Percentiles rank a stretch among this genome's conserved stretches.
phyloP scores from a whole-genome alignment of 1,140 invertebrate species.

The Eriosoma lanigerum region DNA sequence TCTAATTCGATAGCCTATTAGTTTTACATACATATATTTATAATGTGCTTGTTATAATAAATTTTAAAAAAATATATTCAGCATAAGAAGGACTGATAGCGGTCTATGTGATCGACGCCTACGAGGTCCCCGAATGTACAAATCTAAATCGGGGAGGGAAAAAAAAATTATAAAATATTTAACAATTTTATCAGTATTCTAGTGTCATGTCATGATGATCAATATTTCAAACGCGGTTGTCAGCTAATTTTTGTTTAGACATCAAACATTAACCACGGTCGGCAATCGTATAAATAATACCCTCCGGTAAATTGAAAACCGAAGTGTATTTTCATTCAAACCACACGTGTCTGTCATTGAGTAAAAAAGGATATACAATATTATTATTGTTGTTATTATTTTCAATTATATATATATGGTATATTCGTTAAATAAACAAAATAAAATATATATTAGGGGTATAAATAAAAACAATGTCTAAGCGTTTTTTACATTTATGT shows the following conservation, averaged over 20 bases:
- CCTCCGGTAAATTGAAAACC: background rate
- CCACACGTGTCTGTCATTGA: conserved; percentile 1
- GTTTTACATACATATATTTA: background rate
- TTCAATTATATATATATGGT: background rate
- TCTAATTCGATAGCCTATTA: conserved; percentile 12
- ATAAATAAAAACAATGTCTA: background rate
- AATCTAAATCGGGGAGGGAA: conserved; percentile 24
- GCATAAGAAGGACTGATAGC: conserved; percentile 19
- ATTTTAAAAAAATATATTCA: background rate
- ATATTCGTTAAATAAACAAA: background rate
- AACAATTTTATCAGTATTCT: conserved; percentile 23
- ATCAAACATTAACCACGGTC: background rate
- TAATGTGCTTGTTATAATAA: conserved; percentile 10
- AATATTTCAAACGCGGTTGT: conserved; percentile 2
- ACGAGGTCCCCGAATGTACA: conserved; percentile 18
- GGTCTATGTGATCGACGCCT: conserved; percentile 42
- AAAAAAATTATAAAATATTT: conserved; percentile 30
- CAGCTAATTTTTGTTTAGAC: conserved; percentile 45
- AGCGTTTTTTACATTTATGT: background rate
- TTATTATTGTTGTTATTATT: background rate
- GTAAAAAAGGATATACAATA: conserved; percentile 16
- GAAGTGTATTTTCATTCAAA: conserved; percentile 30
- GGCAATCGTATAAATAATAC: conserved; percentile 20
- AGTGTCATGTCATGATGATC: conserved; percentile 33
- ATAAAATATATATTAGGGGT: background rate